Evolutionary conservation across 2,888 invertebrate species (phyloP), one percentile per base, ranked within the genome.

Genomic region (Nasonovia ribisnigri): DNA sequence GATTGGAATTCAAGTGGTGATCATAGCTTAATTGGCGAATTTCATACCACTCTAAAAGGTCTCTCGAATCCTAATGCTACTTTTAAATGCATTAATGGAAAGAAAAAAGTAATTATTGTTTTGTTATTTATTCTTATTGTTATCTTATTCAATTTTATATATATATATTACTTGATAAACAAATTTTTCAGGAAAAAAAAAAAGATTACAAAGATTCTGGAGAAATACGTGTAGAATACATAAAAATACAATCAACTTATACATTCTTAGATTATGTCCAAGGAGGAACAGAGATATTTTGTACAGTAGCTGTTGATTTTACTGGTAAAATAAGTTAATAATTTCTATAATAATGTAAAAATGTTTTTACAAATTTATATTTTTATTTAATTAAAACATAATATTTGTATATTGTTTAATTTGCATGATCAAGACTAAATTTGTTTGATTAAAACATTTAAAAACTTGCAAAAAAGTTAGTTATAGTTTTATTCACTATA

Each of bases 221-320:
- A 4, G 94, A 95, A 88, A 95, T 95, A 84, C 93, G 89, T 13
- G 94, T 95, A 60, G 95, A 95, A 43, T 94, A 94, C 48, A 95
- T 95, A 94, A 95, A 95, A 94, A 89, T 95, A 84, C 94, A 94
- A 90, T 94, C 95, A 87, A 95, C 95, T 46, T 95, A 95, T 94
- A 96, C 96, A 10, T 97, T 97, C 95, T 95, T 97, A 94, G 97
- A 97, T 95, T 97, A 96, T 95, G 96, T 97, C 88, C 96, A 96
- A 94, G 96, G 96, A 89, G 96, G 97, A 88, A 96, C 96, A 51
- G 96, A 96, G 94, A 95, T 96, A 87, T 95, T 96, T 95, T 96
- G 96, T 94, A 95, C 96, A 48, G 95, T 96, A 94, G 96, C 96
- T 48, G 96, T 96, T 94, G 96, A 96, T 95, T 96, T 96, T 94